Evolutionary conservation across 2,113 vertebrate genomes (phyloP).

Genomic region (Ifrita kowaldi): DNA sequence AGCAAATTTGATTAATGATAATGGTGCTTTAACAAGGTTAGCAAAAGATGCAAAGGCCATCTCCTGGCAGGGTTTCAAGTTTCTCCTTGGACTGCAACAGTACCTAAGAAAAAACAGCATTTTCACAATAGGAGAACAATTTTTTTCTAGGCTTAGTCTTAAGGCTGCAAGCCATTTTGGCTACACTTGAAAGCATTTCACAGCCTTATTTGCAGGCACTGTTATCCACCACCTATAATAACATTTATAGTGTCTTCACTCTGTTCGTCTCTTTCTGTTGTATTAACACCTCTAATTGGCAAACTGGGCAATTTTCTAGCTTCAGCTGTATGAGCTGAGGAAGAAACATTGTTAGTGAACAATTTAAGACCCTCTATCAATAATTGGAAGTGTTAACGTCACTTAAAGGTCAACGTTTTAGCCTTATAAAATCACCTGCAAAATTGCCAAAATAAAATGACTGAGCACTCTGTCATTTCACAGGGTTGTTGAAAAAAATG

Average conservation of each 20-base stretch:
- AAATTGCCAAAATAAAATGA: neutral
- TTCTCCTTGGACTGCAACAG: neutral
- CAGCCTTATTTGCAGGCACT: neutral
- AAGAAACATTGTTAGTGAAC: neutral
- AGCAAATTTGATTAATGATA: neutral
- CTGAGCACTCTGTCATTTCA: neutral
- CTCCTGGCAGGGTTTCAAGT: neutral
- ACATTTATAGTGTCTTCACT: neutral
- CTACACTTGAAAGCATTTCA: neutral
- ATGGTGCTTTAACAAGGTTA: neutral
- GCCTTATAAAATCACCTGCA: neutral
- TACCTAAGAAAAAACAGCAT: neutral
- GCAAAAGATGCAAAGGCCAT: neutral
- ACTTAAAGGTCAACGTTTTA: neutral
- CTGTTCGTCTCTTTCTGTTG: neutral
- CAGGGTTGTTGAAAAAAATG: neutral
- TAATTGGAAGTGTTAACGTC: neutral
- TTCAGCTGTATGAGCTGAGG: neutral
- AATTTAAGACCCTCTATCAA: neutral
- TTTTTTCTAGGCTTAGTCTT: neutral
- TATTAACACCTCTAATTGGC: neutral
- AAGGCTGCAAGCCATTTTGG: neutral
- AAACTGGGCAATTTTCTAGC: neutral
- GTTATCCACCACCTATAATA: neutral
- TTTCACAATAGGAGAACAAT: neutral